Conservation (phyloP, 2,113 vertebrate genomes). For the Parotia lawesii region DNA sequence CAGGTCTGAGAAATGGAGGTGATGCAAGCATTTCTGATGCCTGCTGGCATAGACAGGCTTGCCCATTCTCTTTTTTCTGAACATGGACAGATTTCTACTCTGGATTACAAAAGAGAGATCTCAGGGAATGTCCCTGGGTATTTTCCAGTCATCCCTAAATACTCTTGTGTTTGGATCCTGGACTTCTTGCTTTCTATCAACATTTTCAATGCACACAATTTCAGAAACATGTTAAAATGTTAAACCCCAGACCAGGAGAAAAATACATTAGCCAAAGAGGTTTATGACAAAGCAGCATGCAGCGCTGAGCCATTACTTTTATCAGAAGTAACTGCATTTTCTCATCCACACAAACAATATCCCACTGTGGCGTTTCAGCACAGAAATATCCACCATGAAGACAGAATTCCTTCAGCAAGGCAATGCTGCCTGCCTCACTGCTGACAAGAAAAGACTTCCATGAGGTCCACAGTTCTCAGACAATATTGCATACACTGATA, state of each 20-base stretch:
- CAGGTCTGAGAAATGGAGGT: background rate
- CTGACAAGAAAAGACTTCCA: background rate
- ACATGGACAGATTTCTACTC: background rate
- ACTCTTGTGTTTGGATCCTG: background rate
- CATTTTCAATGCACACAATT: background rate
- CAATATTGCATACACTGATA: background rate
- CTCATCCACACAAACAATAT: background rate
- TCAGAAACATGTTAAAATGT: background rate
- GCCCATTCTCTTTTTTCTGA: background rate
- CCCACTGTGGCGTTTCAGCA: background rate
- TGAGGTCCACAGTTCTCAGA: background rate
- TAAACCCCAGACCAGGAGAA: background rate
- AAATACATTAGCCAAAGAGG: background rate
- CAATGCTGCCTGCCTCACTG: background rate
- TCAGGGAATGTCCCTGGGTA: background rate
- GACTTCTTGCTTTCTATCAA: background rate
- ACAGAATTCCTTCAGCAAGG: background rate
- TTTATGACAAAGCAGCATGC: background rate
- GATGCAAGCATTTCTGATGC: background rate
- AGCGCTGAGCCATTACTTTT: background rate
- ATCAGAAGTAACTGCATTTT: background rate
- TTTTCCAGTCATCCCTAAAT: background rate
- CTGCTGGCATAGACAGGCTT: background rate
- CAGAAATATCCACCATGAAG: background rate
- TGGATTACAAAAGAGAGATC: background rate